Conservation (phyloP, 2,113 vertebrate species). For the Tamias sibiricus region DNA sequence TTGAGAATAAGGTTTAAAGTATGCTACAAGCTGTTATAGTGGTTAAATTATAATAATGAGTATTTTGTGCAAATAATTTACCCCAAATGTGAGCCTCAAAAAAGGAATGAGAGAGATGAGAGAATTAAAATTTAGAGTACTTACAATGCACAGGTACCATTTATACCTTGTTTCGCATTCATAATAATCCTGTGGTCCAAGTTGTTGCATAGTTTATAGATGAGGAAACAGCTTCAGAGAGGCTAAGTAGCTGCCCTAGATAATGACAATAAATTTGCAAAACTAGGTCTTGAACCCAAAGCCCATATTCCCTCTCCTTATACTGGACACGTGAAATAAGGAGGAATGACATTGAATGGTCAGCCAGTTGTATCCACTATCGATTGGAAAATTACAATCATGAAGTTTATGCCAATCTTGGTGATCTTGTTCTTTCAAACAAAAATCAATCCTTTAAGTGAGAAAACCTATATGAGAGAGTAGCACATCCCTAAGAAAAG, state of each 20-base stretch:
- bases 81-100: neutral
- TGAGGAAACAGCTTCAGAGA: neutral
- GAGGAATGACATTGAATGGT: neutral
- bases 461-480: conserved; percentile 33
- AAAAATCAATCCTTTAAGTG: conserved; percentile 7
- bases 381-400: neutral
- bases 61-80: conserved; percentile 63
- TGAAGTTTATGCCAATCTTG: neutral
- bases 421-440: neutral
- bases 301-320: neutral
- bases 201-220: neutral
- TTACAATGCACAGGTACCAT: neutral
- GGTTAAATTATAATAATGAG: conserved; percentile 63
- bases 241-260: neutral
- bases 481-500: conserved; percentile 1
- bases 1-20: conserved; percentile 60
- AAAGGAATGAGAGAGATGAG: neutral
- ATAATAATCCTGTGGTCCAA: neutral
- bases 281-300: conserved; percentile 11
- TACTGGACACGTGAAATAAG: neutral
- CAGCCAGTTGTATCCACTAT: neutral
- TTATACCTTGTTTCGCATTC: neutral
- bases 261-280: conserved; percentile 18
- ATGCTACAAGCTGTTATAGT: conserved; percentile 40
- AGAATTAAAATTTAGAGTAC: neutral